phyloP scores from a whole-genome alignment of 2,888 invertebrate species.

The Leucophora obtusa region DNA sequence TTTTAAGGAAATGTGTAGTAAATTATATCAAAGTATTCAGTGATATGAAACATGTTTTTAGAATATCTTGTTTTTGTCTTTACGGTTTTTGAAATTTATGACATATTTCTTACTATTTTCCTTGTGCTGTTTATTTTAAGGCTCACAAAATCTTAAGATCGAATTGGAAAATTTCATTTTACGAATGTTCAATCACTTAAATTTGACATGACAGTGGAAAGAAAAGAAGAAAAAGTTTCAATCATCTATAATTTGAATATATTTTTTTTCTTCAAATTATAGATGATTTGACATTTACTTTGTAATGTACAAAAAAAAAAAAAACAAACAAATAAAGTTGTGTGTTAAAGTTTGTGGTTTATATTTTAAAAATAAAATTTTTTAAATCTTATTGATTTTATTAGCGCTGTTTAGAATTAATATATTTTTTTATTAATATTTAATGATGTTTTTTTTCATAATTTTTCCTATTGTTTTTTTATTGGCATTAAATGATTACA shows the following conservation, averaged over 20 bases:
- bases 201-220: too few relatives aligned
- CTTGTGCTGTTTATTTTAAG: neutral
- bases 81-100: neutral
- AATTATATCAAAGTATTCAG: neutral
- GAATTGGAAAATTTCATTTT: constrained; percentile 13
- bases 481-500: neutral
- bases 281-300: neutral
- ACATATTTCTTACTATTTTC: neutral
- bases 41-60: neutral
- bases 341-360: too few relatives aligned
- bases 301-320: too few relatives aligned
- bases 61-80: neutral
- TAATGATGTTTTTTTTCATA: neutral
- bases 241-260: neutral
- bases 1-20: neutral
- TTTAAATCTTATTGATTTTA: too few relatives aligned
- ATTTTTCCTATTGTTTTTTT: neutral
- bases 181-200: neutral
- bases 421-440: too few relatives aligned
- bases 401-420: too few relatives aligned
- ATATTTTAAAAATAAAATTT: too few relatives aligned
- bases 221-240: neutral
- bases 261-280: neutral
- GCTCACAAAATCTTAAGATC: constrained; percentile 20
- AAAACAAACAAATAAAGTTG: too few relatives aligned